Evolutionary conservation across 2,888 invertebrate genomes (phyloP), one percentile per base, ranked within the genome.

Genomic region (Agrilus biguttatus): DNA sequence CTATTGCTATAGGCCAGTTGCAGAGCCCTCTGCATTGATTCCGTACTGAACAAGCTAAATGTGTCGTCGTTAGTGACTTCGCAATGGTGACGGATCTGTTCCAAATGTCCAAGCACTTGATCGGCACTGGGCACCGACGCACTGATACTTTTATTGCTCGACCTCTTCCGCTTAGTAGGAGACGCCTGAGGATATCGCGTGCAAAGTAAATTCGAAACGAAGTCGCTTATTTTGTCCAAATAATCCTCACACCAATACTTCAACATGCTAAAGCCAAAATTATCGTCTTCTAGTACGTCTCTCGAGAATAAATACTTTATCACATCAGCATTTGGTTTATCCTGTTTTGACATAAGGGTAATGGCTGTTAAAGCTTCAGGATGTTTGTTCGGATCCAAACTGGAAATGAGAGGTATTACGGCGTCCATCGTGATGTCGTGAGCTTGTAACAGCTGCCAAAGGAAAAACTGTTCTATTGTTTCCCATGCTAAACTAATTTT

Each of bases 391-490:
- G 81, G 80, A 56, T 86, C 83, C 47, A 92, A 67, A 57, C 88
- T 87, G 14, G 81, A 78, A 51, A 85, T 67, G 51, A 84, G 70
- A 33, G 89, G 83, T 58, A 90, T 68, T 50, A 95, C 80, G 59
- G 85, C 83, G 58, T 92, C 91, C n/a, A 92, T 77, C 42, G 90
- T 84, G 60, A 95, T 85, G 63, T 91, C 89, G 63, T 96, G 96
- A 36, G 93, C 93, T 51, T 85, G 81, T 39, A 96, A 77, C 45
- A 98, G 73, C 66, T 96, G 95, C 97, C 97, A 98, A 37, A 97
- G 75, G 64, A 92, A 95, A 62, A 89, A 84, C 66, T 98, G 97
- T 65, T 97, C 96, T 55, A 93, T 89, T 2, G 95, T 93, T 68
- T 97, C 96, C 91, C 96, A 98, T 44, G 79, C 77, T 43, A 97